Base-by-base conservation (phyloP, 2,797 vertebrate species). In the Oceanodroma leucorhoa region DNA sequence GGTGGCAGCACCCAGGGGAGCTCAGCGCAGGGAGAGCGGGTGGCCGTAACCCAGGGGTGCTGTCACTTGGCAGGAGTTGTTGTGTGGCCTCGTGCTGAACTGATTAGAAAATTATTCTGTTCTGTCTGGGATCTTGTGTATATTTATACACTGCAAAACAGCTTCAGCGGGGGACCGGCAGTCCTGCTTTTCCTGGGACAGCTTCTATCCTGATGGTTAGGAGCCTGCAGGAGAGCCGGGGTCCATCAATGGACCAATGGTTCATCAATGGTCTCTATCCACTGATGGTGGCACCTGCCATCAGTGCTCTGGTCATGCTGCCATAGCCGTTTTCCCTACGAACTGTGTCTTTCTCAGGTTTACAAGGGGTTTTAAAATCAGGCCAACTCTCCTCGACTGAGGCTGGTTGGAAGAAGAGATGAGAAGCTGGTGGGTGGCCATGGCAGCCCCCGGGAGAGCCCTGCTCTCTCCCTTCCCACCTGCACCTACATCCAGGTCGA, bases 401-500 rank as follows among this genome's bases (percentile, higher is more conserved):
- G 53, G 36, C 21, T 24, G 22, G 14, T 3, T 57, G 32, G 30
- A 66, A 48, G 40, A 62, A 50, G 65, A 40, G 10, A 6, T 60
- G 58, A 71, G 36, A 36, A 60, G 61, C 22, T 34, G 72, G 8
- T 23, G 27, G 11, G 30, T 38, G 60, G 30, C 51, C 36, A 3
- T 8, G 26, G 64, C 12, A 76, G 27, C 11, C 18, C n/a, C 14
- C 23, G 23, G 40, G 36, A 48, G 22, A 76, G 14, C 48, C 14
- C 34, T 72, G 46, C 45, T 22, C 66, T 64, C 41, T 60, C 54
- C 75, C 8, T 61, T 60, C 19, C 36, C 46, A 53, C 11, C 55
- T 50, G 11, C 18, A 20, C 0, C 0, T 57, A 21, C 6, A 4
- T 10, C 21, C 30, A 29, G 18, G 36, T 20, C 0, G 2, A 41